A percentile compares a stretch with the other conserved stretches of the same genome.
Conservation (phyloP, 2,113 vertebrate species). For the Microcebus murinus region DNA sequence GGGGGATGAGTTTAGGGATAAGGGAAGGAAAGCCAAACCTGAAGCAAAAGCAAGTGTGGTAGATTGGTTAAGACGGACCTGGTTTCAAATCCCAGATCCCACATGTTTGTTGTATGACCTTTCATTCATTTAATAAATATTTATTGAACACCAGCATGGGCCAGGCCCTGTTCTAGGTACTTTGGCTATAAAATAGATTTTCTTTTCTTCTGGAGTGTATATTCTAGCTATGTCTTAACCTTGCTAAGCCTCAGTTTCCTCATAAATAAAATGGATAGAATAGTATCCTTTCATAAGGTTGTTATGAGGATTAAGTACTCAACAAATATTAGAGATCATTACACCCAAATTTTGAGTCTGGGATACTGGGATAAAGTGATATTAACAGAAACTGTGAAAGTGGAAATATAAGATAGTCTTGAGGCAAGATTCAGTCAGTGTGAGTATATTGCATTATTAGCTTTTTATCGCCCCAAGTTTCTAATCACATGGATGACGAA, state of each 20-base stretch:
- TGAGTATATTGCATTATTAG: not conserved
- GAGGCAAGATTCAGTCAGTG: not conserved
- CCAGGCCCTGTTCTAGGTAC: not conserved
- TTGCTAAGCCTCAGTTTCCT: not conserved
- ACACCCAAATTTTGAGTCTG: not conserved
- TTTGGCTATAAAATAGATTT: not conserved
- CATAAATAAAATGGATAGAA: not conserved
- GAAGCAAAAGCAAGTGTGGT: not conserved
- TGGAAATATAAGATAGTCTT: not conserved
- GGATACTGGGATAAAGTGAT: not conserved
- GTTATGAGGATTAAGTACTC: not conserved
- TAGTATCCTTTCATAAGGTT: not conserved
- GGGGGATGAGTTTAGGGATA: not conserved
- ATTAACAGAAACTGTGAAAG: not conserved
- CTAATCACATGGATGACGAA: not conserved
- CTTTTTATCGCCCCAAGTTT: not conserved
- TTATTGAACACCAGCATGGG: not conserved
- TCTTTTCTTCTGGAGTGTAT: not conserved
- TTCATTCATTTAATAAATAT: not conserved
- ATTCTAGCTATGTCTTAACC: not conserved
- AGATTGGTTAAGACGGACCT: not conserved
- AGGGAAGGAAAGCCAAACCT: not conserved
- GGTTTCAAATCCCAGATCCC: not conserved
- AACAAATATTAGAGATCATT: not conserved
- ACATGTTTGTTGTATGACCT: not conserved